Percentiles rank a stretch among this genome's conserved stretches.
phyloP scores from a whole-genome alignment of 2,797 vertebrate genomes.

The Sylvilagus floridanus region DNA sequence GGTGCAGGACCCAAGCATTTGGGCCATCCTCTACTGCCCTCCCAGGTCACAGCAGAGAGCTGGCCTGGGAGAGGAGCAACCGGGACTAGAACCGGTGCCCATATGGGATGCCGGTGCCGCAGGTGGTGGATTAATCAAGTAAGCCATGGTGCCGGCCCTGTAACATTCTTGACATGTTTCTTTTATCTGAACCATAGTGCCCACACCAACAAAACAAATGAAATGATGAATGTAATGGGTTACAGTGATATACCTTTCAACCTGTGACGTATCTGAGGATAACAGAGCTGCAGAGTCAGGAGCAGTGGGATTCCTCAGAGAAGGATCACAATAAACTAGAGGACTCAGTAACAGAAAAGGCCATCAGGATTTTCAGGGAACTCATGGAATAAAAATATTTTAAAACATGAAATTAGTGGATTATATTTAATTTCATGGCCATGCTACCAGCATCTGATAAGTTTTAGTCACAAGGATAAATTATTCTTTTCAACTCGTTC shows the following conservation, averaged over 20 bases:
- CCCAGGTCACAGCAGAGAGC: too few relatives aligned
- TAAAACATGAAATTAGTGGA: neutral
- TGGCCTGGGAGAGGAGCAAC: too few relatives aligned
- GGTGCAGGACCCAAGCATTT: too few relatives aligned
- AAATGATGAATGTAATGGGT: neutral
- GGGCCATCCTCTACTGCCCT: too few relatives aligned
- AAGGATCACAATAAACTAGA: neutral
- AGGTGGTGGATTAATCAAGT: too few relatives aligned
- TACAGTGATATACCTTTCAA: neutral
- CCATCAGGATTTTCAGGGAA: neutral
- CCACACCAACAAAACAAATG: neutral
- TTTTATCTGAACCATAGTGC: neutral
- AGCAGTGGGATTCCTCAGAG: neutral
- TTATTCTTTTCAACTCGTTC: neutral
- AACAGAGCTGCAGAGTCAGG: neutral
- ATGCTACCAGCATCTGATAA: neutral
- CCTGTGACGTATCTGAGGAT: neutral
- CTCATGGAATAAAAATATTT: neutral
- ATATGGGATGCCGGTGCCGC: too few relatives aligned
- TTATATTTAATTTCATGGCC: neutral
- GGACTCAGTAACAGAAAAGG: neutral
- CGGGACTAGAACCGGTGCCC: too few relatives aligned
- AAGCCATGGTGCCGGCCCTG: too few relatives aligned
- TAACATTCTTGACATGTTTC: neutral
- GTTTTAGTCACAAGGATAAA: neutral